Conservation (phyloP, 1,140 invertebrate species). For the Plodia interpunctella region DNA sequence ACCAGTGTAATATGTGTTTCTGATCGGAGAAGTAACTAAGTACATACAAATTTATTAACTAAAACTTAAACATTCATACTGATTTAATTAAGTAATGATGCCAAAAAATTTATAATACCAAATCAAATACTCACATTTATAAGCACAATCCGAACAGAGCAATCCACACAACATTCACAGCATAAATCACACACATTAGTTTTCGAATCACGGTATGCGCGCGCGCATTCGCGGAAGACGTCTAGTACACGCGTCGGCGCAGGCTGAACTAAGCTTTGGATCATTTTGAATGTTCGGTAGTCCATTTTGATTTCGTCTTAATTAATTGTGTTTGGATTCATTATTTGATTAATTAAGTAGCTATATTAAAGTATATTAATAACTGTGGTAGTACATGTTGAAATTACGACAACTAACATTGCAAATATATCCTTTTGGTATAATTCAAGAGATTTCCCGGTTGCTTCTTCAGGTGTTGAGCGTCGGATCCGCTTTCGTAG, state of each 20-base stretch:
- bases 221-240: neutral
- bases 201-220: neutral
- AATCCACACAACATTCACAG: neutral
- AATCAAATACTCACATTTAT: slow-evolving; percentile 1
- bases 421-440: no score
- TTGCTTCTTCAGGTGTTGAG: no score
- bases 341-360: neutral
- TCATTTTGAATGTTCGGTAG: neutral
- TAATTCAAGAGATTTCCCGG: no score
- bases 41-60: no score
- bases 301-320: neutral
- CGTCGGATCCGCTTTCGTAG: no score
- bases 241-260: neutral
- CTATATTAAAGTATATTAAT: no score
- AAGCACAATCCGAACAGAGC: neutral
- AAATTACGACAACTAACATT: no score
- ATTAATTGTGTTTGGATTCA: neutral
- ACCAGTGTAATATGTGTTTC: no score
- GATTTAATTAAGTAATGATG: no score
- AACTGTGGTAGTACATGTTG: no score
- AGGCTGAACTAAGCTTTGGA: neutral
- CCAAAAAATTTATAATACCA: neutral
- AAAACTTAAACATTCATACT: no score
- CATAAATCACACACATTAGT: slow-evolving; percentile 4
- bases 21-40: no score